Conservation (phyloP, 1,140 invertebrate species). For the Zaprionus lachaisei region DNA sequence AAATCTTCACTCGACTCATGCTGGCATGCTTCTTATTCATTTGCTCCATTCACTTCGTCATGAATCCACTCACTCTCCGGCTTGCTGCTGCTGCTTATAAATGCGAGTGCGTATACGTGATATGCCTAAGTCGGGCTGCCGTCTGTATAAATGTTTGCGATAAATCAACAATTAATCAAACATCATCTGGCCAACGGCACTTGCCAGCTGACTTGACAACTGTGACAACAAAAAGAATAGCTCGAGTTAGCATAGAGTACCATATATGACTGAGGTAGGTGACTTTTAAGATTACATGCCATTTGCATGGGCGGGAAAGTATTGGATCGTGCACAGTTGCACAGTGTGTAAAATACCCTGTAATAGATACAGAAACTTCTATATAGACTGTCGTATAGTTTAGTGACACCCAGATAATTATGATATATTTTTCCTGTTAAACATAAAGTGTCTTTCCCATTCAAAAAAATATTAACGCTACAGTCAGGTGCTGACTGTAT, state of each 20-base stretch:
- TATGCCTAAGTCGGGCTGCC: conserved; percentile 32
- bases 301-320: neutral
- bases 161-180: conserved; percentile 80
- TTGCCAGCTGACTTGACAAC: conserved; percentile 42
- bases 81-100: conserved; percentile 31
- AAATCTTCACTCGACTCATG: conserved; percentile 48
- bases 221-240: conserved; percentile 21
- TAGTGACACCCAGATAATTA: no score
- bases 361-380: neutral
- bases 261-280: conserved; percentile 27
- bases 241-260: neutral
- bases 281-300: conserved; percentile 1
- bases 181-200: conserved; percentile 56
- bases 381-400: no score
- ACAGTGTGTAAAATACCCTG: neutral
- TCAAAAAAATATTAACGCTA: no score
- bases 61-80: conserved; percentile 20
- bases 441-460: no score
- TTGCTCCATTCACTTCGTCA: conserved; percentile 19
- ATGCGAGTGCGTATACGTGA: conserved; percentile 61
- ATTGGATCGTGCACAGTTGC: neutral
- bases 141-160: conserved; percentile 33
- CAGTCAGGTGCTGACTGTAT: no score
- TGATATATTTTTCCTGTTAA: no score
- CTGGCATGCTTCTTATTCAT: conserved; percentile 56